phyloP scores from a whole-genome alignment of 2,888 invertebrate species.

The Epicampocera succincta region DNA sequence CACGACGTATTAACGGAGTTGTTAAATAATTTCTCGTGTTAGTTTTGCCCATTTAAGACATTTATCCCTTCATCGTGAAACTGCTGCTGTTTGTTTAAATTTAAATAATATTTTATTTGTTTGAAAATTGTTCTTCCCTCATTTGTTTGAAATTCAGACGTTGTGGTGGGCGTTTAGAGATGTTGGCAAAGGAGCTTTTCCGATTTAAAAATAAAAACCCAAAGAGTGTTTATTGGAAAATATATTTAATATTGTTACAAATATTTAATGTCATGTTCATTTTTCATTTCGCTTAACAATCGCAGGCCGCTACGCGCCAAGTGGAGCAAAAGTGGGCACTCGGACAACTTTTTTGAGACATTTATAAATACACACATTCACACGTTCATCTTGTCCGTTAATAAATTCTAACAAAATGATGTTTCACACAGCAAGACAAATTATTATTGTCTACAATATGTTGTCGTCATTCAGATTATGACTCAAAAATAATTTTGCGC shows the following conservation, averaged over 20 bases:
- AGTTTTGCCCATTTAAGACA: too few relatives aligned
- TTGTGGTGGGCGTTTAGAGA: constrained; percentile 26
- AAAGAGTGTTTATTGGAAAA: constrained; percentile 9
- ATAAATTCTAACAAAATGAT: constrained; percentile 26
- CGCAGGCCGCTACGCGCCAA: background rate
- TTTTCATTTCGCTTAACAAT: constrained; percentile 12
- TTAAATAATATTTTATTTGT: too few relatives aligned
- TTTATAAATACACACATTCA: background rate
- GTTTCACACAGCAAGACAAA: constrained; percentile 27
- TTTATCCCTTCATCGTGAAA: too few relatives aligned
- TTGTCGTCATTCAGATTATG: constrained; percentile 18
- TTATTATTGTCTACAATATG: constrained; percentile 33
- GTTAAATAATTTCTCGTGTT: too few relatives aligned
- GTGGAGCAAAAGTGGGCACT: background rate
- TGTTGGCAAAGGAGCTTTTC: constrained; percentile 8
- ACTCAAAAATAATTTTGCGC: background rate
- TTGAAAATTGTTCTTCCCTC: too few relatives aligned
- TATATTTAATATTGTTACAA: constrained; percentile 12
- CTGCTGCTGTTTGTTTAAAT: background rate
- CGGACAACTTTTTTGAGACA: background rate
- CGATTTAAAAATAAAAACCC: background rate
- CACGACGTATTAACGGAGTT: too few relatives aligned
- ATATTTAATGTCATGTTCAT: constrained; percentile 14
- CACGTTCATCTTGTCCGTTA: constrained; percentile 5
- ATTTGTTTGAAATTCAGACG: background rate